phyloP scores from a whole-genome alignment of 1,140 invertebrate species.

The Parapsyche elsis region DNA sequence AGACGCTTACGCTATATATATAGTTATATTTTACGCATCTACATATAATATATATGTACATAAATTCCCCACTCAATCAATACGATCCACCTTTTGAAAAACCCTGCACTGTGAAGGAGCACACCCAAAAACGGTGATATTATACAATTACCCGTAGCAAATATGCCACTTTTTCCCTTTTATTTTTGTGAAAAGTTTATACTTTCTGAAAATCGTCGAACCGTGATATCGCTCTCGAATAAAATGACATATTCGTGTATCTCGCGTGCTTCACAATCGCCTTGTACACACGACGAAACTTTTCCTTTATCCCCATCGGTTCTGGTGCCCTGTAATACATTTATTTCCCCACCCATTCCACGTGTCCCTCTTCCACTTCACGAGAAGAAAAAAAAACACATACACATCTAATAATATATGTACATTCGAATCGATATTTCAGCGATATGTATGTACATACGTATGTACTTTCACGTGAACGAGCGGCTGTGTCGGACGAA shows the following conservation, averaged over 20 bases:
- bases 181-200: neutral
- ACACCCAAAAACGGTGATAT: neutral
- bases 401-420: no score
- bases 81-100: neutral
- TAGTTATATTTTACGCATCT: no score
- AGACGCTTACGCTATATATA: no score
- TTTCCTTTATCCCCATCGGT: neutral
- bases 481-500: no score
- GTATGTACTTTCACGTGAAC: no score
- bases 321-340: neutral
- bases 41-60: no score
- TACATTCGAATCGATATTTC: no score
- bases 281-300: neutral
- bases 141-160: no score
- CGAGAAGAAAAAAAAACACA: no score
- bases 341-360: neutral
- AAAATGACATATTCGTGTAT: constrained; percentile 8
- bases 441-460: no score
- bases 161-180: no score
- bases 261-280: neutral
- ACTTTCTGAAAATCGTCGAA: neutral
- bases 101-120: neutral
- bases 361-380: neutral
- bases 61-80: neutral
- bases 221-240: neutral